Evolutionary conservation across 1,140 invertebrate genomes (phyloP).

Genomic region (Zaprionus inermis): DNA sequence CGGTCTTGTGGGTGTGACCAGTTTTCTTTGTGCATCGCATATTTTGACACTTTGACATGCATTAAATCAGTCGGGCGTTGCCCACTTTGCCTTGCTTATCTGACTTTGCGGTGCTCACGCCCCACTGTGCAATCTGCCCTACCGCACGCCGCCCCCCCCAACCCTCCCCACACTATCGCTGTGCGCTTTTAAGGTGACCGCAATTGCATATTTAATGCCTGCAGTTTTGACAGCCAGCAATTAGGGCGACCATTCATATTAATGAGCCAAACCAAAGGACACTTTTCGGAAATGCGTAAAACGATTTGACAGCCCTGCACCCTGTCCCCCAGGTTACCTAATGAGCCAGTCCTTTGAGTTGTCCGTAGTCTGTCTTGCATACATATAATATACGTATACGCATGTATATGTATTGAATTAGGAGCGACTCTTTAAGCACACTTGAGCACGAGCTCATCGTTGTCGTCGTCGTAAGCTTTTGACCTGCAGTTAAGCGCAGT

Average conservation of each 20-base stretch:
- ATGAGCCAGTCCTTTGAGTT: background rate
- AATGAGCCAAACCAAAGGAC: conserved; percentile 37
- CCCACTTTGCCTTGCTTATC: conserved; percentile 55
- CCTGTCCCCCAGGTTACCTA: background rate
- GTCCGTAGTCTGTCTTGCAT: background rate
- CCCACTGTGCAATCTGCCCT: background rate
- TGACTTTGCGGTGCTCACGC: conserved; percentile 47
- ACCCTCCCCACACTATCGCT: background rate
- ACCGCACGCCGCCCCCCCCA: too few relatives aligned
- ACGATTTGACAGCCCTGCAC: background rate
- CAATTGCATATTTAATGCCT: conserved; percentile 48
- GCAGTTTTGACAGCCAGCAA: conserved; percentile 43
- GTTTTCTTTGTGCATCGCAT: conserved; percentile 67
- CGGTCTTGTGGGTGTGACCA: conserved; percentile 25
- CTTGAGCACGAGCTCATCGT: background rate
- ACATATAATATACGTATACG: background rate
- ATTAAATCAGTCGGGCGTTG: conserved; percentile 78
- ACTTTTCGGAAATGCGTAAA: conserved; percentile 25
- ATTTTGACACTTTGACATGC: conserved; percentile 81
- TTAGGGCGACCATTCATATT: conserved; percentile 45
- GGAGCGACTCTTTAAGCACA: background rate
- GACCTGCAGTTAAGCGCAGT: background rate
- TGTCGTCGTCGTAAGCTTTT: background rate
- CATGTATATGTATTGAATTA: conserved; percentile 1
- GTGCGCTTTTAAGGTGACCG: conserved; percentile 25